Evolutionary conservation across 2,113 vertebrate species (phyloP), one percentile per base, ranked within the genome.

Genomic region (Butorides virescens): DNA sequence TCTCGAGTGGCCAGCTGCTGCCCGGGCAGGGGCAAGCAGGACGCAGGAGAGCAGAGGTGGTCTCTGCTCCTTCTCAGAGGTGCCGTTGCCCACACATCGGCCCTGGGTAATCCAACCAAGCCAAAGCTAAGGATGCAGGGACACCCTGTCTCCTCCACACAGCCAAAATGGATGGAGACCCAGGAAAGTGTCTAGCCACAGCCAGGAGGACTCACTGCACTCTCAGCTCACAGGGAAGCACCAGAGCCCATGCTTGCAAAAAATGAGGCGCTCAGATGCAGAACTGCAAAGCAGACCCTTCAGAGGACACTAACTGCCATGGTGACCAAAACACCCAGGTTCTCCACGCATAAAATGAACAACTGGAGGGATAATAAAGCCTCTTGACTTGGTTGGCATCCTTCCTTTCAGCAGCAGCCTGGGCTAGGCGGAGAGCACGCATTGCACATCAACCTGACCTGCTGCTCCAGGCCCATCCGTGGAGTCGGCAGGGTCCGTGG

Each of bases 401-500:
- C 47, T 46, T 66, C 61, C 39, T 81, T 70, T 53, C 72, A 79
- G 55, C 26, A 49, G 14, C 16, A 83, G 34, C 30, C 55, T n/a
- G 50, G 15, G 15, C 27, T 65, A 29, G 77, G 44, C 83, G 44
- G 56, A 79, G 30, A 70, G 15, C 13, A 68, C 1, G 1, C 16
- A 6, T 14, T n/a, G 37, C 84, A 27, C 39, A 37, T 32, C 16
- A 20, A 29, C 87, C 90, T 77, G 75, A 73, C 36, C 82, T 83
- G 62, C 71, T 65, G 91, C 82, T 87, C 34, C 37, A n/a, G 20
- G 61, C 20, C 18, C 5, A 1, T 87, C 82, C 0, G 2, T 44
- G 72, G 55, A 25, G 50, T 18, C 8, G 0, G 55, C 0, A 6
- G 23, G 5, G 22, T 10, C 4, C 6, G 37, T 5, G 4, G 27